These are phyloP conservation scores for Dinocampus coccinellae DNA, from an alignment of 2,888 invertebrate genomes.

Conservation along the genomic window DNA sequence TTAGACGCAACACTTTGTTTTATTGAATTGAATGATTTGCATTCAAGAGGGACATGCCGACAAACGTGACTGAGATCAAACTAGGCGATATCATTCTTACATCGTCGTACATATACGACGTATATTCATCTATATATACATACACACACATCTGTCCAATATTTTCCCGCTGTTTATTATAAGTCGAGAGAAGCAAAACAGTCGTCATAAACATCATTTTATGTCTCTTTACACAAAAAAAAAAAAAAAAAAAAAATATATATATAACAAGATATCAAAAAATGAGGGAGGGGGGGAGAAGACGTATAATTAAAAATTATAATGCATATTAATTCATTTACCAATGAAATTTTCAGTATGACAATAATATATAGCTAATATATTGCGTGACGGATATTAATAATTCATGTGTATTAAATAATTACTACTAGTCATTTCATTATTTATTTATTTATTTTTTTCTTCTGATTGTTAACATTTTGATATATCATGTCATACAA, in stretches of 20 bases:
- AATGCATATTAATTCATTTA: background rate
- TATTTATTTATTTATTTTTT: background rate
- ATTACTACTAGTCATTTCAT: background rate
- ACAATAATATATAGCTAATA: background rate
- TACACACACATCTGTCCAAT: background rate
- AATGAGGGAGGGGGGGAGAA: background rate
- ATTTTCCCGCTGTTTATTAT: background rate
- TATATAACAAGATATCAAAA: no score
- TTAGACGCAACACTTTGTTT: background rate
- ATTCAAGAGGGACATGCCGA: constrained; percentile 23
- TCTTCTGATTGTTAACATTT: no score
- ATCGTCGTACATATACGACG: background rate
- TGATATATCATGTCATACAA: no score
- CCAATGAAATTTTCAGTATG: background rate
- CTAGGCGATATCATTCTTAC: constrained; percentile 22
- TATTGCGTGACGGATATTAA: background rate
- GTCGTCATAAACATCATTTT: no score
- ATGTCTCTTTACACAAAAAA: no score
- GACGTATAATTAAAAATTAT: background rate
- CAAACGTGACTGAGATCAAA: constrained; percentile 37
- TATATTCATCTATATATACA: background rate
- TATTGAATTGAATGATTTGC: constrained; percentile 32
- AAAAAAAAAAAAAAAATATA: no score
- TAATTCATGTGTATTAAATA: background rate
- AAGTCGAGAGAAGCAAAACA: background rate